Evolutionary conservation across 2,888 invertebrate species (phyloP).

Genomic region (Octodonta nipae): DNA sequence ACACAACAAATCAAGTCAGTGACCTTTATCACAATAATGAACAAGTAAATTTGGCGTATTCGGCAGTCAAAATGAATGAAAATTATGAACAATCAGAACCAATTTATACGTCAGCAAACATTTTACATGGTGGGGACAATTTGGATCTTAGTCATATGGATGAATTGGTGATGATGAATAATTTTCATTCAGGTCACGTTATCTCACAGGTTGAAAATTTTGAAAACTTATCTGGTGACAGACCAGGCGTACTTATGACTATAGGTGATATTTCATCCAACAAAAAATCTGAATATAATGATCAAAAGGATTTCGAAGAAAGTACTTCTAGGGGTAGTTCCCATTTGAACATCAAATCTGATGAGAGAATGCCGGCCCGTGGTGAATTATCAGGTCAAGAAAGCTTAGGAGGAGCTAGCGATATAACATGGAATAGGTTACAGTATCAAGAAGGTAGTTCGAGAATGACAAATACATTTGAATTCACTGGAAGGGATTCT

Average conservation of each 20-base stretch:
- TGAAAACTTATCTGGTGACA: constrained; percentile 23
- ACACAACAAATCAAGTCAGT: constrained; percentile 4
- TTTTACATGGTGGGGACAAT: constrained; percentile 23
- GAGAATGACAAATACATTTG: constrained; percentile 44
- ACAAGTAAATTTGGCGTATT: constrained; percentile 11
- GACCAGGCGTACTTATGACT: constrained; percentile 29
- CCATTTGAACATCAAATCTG: constrained; percentile 68
- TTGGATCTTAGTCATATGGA: constrained; percentile 41
- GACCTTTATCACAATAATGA: constrained; percentile 7
- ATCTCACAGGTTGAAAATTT: constrained; percentile 30
- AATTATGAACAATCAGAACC: constrained; percentile 21
- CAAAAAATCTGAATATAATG: constrained; percentile 15
- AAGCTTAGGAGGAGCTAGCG: constrained; percentile 66
- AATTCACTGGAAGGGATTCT: constrained; percentile 52
- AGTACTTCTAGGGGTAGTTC: constrained; percentile 39
- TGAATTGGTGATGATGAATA: constrained; percentile 33
- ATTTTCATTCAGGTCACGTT: constrained; percentile 27
- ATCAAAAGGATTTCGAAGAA: constrained; percentile 31
- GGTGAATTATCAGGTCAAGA: constrained; percentile 80
- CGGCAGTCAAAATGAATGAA: constrained; percentile 10
- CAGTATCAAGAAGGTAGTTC: constrained; percentile 44
- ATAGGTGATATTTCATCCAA: constrained; percentile 25
- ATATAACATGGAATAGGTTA: constrained; percentile 63
- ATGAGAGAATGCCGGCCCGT: constrained; percentile 76
- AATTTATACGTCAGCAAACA: constrained; percentile 25